A percentile compares a stretch with the other conserved stretches of the same genome.
Evolutionary conservation across 2,888 invertebrate species (phyloP).

Genomic region (Melinaea menophilus): DNA sequence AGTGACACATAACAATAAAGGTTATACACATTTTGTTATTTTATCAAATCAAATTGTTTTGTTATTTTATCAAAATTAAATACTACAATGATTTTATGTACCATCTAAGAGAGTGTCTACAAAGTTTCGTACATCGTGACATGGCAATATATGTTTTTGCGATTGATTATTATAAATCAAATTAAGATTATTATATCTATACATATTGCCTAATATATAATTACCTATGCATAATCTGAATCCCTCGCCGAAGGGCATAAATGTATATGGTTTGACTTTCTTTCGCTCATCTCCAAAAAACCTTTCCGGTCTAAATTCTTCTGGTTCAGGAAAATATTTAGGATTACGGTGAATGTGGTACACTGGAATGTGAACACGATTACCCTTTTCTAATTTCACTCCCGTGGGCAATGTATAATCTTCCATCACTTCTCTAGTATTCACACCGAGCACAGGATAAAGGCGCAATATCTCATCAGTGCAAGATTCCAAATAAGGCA

Average conservation of each 20-base stretch:
- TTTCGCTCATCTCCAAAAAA: conserved; percentile 42
- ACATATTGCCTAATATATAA: too few relatives aligned
- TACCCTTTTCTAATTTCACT: conserved; percentile 42
- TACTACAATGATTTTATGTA: too few relatives aligned
- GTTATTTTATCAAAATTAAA: too few relatives aligned
- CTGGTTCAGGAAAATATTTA: conserved; percentile 46
- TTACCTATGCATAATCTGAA: conserved; percentile 55
- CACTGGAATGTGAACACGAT: conserved; percentile 48
- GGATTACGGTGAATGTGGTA: conserved; percentile 46
- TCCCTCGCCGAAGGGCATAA: conserved; percentile 54
- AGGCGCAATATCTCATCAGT: conserved; percentile 47
- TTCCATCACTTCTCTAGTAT: conserved; percentile 46
- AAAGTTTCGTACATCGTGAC: too few relatives aligned
- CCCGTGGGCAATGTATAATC: conserved; percentile 49
- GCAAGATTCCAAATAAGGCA: conserved; percentile 50
- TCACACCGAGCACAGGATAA: conserved; percentile 43
- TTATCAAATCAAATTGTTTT: too few relatives aligned
- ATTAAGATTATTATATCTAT: too few relatives aligned
- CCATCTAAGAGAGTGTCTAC: too few relatives aligned
- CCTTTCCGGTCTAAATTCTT: conserved; percentile 46
- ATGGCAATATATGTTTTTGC: too few relatives aligned
- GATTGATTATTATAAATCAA: too few relatives aligned
- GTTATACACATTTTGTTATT: too few relatives aligned
- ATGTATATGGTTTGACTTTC: conserved; percentile 43
- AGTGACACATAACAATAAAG: too few relatives aligned